These are phyloP conservation scores for Mus minutoides DNA, from an alignment of 2,797 vertebrate species.

Conservation along the genomic window DNA sequence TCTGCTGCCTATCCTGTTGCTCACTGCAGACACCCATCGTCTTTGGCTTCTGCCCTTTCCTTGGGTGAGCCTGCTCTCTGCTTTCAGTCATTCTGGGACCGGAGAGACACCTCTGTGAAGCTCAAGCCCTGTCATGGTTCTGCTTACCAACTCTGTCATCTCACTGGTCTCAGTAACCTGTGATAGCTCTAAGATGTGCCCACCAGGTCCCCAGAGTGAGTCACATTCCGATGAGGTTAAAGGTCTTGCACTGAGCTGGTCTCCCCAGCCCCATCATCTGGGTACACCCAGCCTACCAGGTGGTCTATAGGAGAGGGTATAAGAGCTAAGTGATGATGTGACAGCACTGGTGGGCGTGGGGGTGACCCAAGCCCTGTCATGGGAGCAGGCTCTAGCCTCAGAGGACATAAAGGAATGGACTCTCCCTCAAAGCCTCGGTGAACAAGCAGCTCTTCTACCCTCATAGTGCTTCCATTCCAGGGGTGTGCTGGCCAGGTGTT, in stretches of 20 bases:
- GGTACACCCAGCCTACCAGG: neutral
- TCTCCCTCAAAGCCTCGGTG: neutral
- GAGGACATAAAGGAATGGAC: neutral
- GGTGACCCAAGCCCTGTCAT: neutral
- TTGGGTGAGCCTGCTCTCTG: neutral
- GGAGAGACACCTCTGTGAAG: neutral
- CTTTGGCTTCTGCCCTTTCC: neutral
- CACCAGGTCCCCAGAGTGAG: neutral
- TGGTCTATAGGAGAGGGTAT: neutral
- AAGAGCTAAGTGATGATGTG: neutral
- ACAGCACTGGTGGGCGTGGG: neutral
- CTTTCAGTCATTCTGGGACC: neutral
- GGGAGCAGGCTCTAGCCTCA: neutral
- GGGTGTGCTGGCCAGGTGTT: neutral
- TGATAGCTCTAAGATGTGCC: neutral
- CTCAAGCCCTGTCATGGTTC: neutral
- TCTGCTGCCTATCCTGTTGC: too few relatives aligned
- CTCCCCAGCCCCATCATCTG: neutral
- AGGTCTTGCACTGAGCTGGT: neutral
- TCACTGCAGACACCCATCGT: neutral
- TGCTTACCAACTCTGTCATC: neutral
- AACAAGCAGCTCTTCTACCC: neutral
- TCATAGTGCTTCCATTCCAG: neutral
- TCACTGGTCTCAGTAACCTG: neutral
- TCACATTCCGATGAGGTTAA: neutral